Evolutionary conservation across 2,888 invertebrate species (phyloP).

Genomic region (Cantharis flavilabris): DNA sequence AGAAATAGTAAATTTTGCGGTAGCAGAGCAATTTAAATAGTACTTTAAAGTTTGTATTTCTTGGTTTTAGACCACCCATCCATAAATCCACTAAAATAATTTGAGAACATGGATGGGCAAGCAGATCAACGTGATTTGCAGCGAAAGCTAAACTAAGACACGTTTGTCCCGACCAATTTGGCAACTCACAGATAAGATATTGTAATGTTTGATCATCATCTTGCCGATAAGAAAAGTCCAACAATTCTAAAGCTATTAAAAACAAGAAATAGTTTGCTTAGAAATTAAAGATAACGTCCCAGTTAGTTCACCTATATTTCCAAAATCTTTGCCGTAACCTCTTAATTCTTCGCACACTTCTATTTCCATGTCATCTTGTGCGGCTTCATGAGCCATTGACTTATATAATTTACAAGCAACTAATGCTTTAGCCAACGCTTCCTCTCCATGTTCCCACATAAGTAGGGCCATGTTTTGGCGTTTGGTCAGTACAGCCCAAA

Average conservation of each 20-base stretch:
- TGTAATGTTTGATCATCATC: slow-evolving; percentile 96
- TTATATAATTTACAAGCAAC: slow-evolving; percentile 95
- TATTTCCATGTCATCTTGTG: slow-evolving; percentile 96
- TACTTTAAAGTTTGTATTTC: slow-evolving; percentile 95
- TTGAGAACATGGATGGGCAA: slow-evolving; percentile 94
- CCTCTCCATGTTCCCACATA: slow-evolving; percentile 99
- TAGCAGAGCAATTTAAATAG: slow-evolving; percentile 6
- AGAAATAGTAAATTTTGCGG: slow-evolving; percentile 56
- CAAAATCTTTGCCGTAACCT: slow-evolving; percentile 90
- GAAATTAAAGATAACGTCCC: too few species aligned
- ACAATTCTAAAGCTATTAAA: slow-evolving; percentile 80
- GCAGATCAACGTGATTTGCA: slow-evolving; percentile 88
- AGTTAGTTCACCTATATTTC: slow-evolving; percentile 64
- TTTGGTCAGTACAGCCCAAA: slow-evolving; percentile 98
- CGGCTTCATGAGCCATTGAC: slow-evolving; percentile 97
- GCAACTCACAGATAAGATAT: slow-evolving; percentile 92
- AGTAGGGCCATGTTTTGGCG: slow-evolving; percentile 95
- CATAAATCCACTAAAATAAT: slow-evolving; percentile 98
- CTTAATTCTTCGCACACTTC: slow-evolving; percentile 94
- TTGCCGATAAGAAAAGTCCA: slow-evolving; percentile 96
- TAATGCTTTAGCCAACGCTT: slow-evolving; percentile 93
- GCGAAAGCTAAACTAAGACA: slow-evolving; percentile 95
- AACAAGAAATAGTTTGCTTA: slow-evolving; percentile 30
- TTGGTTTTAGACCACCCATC: slow-evolving; percentile 97
- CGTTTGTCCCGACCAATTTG: slow-evolving; percentile 98